phyloP scores from a whole-genome alignment of 2,113 vertebrate genomes.

The Pachycephala philippinensis region DNA sequence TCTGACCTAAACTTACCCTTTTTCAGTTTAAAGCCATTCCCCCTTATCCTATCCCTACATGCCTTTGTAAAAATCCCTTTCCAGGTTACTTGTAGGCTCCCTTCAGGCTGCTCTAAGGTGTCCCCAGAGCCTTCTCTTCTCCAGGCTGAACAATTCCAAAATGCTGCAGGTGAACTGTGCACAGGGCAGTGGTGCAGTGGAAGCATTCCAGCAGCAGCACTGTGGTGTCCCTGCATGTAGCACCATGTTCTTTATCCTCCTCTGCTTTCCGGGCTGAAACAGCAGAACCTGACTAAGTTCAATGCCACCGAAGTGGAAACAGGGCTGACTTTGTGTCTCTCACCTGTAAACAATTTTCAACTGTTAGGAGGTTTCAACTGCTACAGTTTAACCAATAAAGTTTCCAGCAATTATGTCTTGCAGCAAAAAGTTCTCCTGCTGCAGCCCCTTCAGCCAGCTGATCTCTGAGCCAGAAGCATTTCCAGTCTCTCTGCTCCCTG shows the following conservation, averaged over 20 bases:
- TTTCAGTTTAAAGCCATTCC: background rate
- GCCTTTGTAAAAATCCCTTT: background rate
- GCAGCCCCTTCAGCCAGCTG: background rate
- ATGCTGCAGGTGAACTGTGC: background rate
- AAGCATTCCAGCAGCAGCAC: background rate
- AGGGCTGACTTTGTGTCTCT: background rate
- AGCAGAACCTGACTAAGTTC: background rate
- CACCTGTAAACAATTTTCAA: background rate
- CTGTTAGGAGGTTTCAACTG: background rate
- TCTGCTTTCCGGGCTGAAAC: background rate
- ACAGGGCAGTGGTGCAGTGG: rapidly evolving
- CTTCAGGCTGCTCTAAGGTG: background rate
- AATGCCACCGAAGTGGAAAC: background rate
- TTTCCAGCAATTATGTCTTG: background rate
- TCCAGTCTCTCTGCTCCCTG: background rate
- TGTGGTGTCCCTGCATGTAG: background rate
- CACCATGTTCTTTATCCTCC: background rate
- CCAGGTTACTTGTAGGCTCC: background rate
- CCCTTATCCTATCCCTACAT: too few species aligned
- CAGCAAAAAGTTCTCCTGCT: background rate
- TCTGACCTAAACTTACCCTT: background rate
- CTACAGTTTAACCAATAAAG: background rate
- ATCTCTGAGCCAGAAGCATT: background rate
- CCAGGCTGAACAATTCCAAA: rapidly evolving
- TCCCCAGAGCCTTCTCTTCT: background rate